Base-by-base conservation (phyloP, 2,888 invertebrate genomes). In the Artemia sinica region DNA sequence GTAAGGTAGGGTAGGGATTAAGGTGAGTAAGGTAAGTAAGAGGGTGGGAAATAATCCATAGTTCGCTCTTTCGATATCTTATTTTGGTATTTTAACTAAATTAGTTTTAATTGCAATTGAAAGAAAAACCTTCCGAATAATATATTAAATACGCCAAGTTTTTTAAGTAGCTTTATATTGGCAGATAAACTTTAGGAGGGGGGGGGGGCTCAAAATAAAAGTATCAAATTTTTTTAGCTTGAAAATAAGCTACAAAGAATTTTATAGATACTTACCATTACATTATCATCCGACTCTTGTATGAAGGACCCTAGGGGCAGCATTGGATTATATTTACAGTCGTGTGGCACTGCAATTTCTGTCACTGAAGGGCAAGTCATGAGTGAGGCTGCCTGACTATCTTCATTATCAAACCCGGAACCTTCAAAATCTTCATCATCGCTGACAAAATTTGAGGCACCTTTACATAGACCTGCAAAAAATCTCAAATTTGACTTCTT, bases 341-440 rank as follows among this genome's bases (percentile, higher is more conserved):
- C 69, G 48, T 69, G 49, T 13, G 71, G 68, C 11, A 71, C 66
- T 11, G 28, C 14, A 8, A 49, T 50, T 28, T 68, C 68, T 18
- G 52, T 51, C 58, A 70, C 51, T 13, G 50, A 66, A 9, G 50
- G 68, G 50, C 65, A 66, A 50, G 50, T 18, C 50, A 50, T 48
- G 14, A 50, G 7, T 8, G 66, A 68, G 5, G 67, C 58, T 66
- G 28, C 49, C 52, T 13, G 51, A 13, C 14, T 28, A 18, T 14
- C 28, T 7, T 58, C 58, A 10, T 65, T 66, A 14, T 49, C 67
- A 13, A 65, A 28, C 41, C 70, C 69, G 9, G 72, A 71, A 10
- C 71, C 71, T 11, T 71, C 72, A 50, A 72, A 67, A 49, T 72
- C 72, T 50, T 72, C 72, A 18, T 72, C 71, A 65, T 71, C 71